Base-by-base conservation (phyloP, 2,797 vertebrate species). In the Menidia menidia region DNA sequence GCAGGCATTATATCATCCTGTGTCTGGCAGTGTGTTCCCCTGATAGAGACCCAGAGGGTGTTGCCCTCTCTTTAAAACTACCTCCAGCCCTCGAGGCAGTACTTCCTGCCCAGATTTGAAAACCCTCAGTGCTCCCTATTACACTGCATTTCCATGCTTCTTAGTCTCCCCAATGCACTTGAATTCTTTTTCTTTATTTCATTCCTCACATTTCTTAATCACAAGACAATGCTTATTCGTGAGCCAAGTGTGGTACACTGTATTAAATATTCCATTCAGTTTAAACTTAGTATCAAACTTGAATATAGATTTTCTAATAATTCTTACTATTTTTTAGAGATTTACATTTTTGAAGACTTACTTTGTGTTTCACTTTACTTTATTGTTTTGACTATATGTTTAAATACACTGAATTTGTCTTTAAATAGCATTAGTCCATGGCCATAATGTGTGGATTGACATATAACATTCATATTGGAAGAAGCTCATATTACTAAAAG, bases 1-100 rank as follows among this genome's bases (percentile, higher is more conserved):
- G 73, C 51, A 70, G 54, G 77, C 55, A 78, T 87, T 80, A 92
- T 88, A 85, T 88, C 82, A 78, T 81, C 68, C 72, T 68, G 69
- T 47, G 68, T 77, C 14, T 55, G 75, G 69, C 64, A 74, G 52
- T 77, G 75, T 78, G 81, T 82, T 90, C 64, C 82, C 63, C 73
- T 71, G 85, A 82, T 80, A 81, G 72, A 81, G 72, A 81, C 66
- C 53, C 55, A 53, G 53, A 85, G 86, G 82, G 85, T 75, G 89
- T 87, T 78, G 45, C 64, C 80, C 68, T 74, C 42, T 47, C 65
- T 48, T 76, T 51, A 79, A 78, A 80, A 78, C 73, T 50, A 81
- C 81, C 77, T 80, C 77, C 58, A 74, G 61, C 39, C 66, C 67
- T 77, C 69, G 42, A 53, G 56, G 42, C 75, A 71, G 73, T 63